Conservation (phyloP, 2,888 invertebrate species). For the Amphipoea lucens region DNA sequence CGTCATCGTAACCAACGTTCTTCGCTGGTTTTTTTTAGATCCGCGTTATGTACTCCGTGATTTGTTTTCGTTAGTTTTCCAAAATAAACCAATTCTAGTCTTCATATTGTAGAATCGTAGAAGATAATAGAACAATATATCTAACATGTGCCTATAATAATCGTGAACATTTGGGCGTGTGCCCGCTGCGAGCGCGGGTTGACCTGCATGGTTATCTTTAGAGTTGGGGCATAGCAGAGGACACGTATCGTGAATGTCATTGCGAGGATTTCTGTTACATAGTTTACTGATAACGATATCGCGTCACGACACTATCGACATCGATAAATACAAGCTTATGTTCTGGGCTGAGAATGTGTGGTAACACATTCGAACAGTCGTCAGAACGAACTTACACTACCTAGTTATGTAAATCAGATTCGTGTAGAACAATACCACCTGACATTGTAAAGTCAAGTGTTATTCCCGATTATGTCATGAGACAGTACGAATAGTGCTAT, state of each 20-base stretch:
- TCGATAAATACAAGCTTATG: constrained; percentile 18
- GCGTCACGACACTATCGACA: constrained; percentile 32
- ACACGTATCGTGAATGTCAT: constrained; percentile 81
- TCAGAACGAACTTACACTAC: constrained; percentile 21
- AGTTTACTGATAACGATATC: constrained; percentile 68
- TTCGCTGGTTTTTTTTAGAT: constrained; percentile 58
- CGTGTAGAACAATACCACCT: constrained; percentile 62
- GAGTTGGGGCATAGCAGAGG: constrained; percentile 79
- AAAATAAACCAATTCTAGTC: constrained; percentile 29
- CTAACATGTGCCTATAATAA: constrained; percentile 55
- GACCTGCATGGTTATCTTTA: constrained; percentile 85
- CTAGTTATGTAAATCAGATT: constrained; percentile 53
- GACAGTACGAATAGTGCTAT: constrained; percentile 30
- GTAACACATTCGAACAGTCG: constrained; percentile 17
- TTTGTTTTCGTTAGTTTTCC: constrained; percentile 39
- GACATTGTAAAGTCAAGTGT: constrained; percentile 53
- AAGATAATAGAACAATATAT: constrained; percentile 19
- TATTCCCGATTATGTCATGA: constrained; percentile 41
- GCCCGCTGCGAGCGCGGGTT: constrained; percentile 74
- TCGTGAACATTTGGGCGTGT: constrained; percentile 79
- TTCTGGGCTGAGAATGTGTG: constrained; percentile 15
- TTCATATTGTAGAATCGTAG: constrained; percentile 1
- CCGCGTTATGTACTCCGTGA: constrained; percentile 24
- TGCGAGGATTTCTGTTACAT: constrained; percentile 70
- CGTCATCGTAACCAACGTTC: constrained; percentile 61